phyloP scores from a whole-genome alignment of 2,797 vertebrate species.

The Aselliscus stoliczkanus region DNA sequence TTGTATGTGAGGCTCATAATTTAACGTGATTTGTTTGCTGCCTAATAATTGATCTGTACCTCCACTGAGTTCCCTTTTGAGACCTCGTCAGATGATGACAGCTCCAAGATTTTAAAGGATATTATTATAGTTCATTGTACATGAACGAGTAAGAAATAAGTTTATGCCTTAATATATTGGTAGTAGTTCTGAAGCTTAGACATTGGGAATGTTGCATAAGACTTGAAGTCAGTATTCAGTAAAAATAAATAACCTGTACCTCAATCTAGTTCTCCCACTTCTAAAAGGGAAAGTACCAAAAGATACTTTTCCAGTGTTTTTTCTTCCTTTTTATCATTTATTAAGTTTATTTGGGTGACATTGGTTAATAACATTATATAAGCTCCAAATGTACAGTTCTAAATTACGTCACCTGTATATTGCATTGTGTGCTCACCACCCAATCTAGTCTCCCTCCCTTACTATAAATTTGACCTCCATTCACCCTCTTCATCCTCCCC shows the following conservation, averaged over 20 bases:
- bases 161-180: not conserved
- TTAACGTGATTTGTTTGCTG: conserved; percentile 65
- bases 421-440: no score
- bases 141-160: not conserved
- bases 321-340: not conserved
- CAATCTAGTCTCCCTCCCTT: not conserved
- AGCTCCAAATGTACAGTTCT: not conserved
- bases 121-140: not conserved
- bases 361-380: not conserved
- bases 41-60: conserved; percentile 65
- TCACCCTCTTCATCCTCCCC: not conserved
- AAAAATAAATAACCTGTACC: not conserved
- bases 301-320: not conserved
- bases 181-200: not conserved
- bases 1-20: conserved; percentile 63
- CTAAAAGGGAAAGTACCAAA: not conserved
- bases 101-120: conserved; percentile 1
- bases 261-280: not conserved
- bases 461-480: not conserved
- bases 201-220: not conserved
- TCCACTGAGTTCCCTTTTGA: conserved; percentile 54
- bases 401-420: no score
- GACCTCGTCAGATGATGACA: conserved; percentile 35
- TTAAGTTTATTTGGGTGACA: not conserved
- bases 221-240: not conserved